Base-by-base conservation (phyloP, 1,140 invertebrate genomes). In the Drosophila sulfurigaster region DNA sequence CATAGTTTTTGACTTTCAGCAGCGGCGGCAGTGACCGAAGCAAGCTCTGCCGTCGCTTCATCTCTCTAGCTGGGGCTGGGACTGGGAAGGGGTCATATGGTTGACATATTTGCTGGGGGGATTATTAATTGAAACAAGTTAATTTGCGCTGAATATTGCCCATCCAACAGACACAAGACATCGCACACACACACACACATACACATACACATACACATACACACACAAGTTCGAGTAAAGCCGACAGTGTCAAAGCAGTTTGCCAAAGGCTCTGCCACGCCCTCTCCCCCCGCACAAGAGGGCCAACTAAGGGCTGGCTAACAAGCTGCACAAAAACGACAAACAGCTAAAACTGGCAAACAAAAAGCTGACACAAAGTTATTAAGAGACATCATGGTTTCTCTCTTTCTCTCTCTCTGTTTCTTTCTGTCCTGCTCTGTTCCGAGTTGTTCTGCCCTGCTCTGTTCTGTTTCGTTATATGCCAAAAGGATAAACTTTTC, bases 61-160 rank as follows among this genome's bases (percentile, higher is more conserved):
- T 75, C 71, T 73, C 63, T 8, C 35, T 10, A 3, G 7, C 1
- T 8, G 8, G 35, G 48, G 6, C 5, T n/a, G 25, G 11, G 43
- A 15, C 6, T 10, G 66, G 46, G 1, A 10, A 6, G 62, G 46
- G 60, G 68, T 52, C 77, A 87, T 90, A 75, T 85, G 85, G 86
- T 91, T 91, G 89, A 91, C 89, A 91, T 91, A 91, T 91, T 89
- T 91, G 89, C 85, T 82, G 76, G 85, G 82, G 82, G 89, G 89
- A 91, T 91, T 91, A 91, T 91, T 91, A 91, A 91, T 91, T 91
- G 85, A 89, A 91, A 91, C 89, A 91, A 91, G 89, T 91, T 91
- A 91, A 91, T 91, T 91, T 91, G 85, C 75, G 78, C 89, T 77
- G 72, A 76, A 89, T 85, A 86, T 81, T 79, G 78, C 49, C 67